Base-by-base conservation (phyloP, 2,888 invertebrate genomes). In the Plagiodera versicolora region DNA sequence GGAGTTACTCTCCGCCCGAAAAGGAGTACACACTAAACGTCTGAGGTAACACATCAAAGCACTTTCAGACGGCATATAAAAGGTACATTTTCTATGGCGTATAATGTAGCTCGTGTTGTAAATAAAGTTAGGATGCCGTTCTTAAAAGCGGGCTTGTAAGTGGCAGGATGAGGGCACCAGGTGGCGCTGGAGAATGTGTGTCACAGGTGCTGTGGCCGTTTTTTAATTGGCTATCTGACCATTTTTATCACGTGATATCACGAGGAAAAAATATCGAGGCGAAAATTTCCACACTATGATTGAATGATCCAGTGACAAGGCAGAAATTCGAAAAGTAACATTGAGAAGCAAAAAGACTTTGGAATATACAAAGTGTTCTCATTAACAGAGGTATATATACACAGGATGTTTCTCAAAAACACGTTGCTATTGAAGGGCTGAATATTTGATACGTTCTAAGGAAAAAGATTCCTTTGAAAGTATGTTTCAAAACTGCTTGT, bases 181-280 rank as follows among this genome's bases (percentile, higher is more conserved):
- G 72, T 73, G 73, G 68, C 58, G 65, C 61, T 59, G 39, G 2
- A 3, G 39, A 65, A 47, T 52, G 67, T 70, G 73, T 70, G 74
- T 73, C 73, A 74, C 76, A 74, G 75, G 72, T 75, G 73, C 69
- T 67, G 69, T 63, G 72, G 69, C 68, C 71, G 72, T n/a, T 32
- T 53, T 39, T 68, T 73, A 74, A 74, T 75, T 74, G 73, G 71
- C 72, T 70, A 70, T 68, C 70, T 73, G 72, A 68, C 70, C 72
- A 68, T 60, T 60, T 48, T 35, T 56, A 44, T 45, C 53, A 14
- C 49, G 44, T 65, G 39, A 24, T 24, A 3, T 39, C 1, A 14
- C 39, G 4, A 4, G 14, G 39, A 39, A 39, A 39, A 11, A 39
- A 39, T 3, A 14, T 11, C 14, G 39, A n/a, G 2, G 14, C 1